Conservation (phyloP, 2,113 vertebrate species). For the Alaudala cheleensis region DNA sequence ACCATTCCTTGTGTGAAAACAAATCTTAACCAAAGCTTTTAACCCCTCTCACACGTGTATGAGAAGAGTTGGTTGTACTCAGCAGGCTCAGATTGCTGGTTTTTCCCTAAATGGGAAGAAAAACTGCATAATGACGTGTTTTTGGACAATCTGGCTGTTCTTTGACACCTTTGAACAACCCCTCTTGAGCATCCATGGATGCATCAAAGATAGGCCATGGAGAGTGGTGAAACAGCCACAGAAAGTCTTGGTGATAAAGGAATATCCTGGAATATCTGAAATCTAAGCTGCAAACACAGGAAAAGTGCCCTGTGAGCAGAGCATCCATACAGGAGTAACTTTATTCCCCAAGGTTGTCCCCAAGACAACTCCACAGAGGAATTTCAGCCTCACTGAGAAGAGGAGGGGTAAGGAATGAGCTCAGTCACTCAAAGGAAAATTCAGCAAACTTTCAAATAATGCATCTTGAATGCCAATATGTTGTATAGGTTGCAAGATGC, state of each 20-base stretch:
- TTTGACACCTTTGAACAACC: accelerated
- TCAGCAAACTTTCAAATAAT: conserved; percentile 13
- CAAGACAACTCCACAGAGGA: background rate
- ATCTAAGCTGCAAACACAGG: background rate
- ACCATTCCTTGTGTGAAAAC: background rate
- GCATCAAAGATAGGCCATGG: accelerated
- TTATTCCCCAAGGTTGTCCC: background rate
- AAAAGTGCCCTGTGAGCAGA: background rate
- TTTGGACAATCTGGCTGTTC: background rate
- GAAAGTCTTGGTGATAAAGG: background rate
- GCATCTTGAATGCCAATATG: background rate
- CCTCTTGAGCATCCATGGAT: background rate
- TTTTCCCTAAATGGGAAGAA: background rate
- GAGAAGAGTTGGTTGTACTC: background rate
- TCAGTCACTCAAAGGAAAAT: background rate
- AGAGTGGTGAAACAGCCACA: background rate
- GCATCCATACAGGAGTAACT: accelerated
- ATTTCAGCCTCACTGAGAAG: background rate
- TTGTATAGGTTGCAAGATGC: background rate
- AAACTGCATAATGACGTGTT: background rate
- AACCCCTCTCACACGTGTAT: accelerated
- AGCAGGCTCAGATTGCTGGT: background rate
- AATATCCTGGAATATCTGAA: background rate
- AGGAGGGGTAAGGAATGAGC: background rate
- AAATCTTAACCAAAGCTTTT: background rate